Evolutionary conservation across 2,888 invertebrate species (phyloP).

Genomic region (Rhodophaea formosa): DNA sequence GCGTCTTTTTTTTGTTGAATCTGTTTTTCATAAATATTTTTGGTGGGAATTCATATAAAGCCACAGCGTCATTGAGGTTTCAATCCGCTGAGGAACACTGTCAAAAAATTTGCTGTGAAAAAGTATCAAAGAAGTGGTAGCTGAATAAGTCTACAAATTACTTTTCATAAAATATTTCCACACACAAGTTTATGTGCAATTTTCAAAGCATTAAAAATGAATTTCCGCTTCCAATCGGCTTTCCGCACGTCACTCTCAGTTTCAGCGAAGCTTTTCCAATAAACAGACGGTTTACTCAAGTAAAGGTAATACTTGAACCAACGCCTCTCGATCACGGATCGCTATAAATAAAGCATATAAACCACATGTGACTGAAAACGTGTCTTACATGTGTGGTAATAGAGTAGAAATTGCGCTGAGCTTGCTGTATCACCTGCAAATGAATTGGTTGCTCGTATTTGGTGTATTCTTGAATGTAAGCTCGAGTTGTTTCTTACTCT

Average conservation of each 20-base stretch:
- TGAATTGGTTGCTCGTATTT: slow-evolving; percentile 29
- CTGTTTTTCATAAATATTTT: no score
- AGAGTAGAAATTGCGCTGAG: slow-evolving; percentile 9
- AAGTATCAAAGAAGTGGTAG: no score
- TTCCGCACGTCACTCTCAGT: slow-evolving; percentile 14
- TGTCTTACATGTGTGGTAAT: neutral
- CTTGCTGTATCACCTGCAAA: slow-evolving; percentile 21
- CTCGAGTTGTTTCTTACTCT: slow-evolving; percentile 13
- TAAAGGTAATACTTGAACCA: slow-evolving; percentile 22
- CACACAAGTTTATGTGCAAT: no score
- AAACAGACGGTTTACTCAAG: slow-evolving; percentile 21
- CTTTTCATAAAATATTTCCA: no score
- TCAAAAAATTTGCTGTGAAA: no score
- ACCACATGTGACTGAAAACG: slow-evolving; percentile 6
- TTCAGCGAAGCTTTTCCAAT: slow-evolving; percentile 14
- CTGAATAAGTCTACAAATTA: no score
- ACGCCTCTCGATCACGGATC: slow-evolving; percentile 22
- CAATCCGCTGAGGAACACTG: no score
- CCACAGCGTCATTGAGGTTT: no score
- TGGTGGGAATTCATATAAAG: no score
- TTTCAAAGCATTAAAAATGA: neutral
- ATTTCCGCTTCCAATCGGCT: slow-evolving; percentile 1
- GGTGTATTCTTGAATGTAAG: slow-evolving; percentile 23
- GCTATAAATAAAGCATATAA: slow-evolving; percentile 23
- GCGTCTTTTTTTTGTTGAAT: no score